These are phyloP conservation scores for Poecilia wingei DNA, from an alignment of 2,797 vertebrate species.

Conservation along the genomic window DNA sequence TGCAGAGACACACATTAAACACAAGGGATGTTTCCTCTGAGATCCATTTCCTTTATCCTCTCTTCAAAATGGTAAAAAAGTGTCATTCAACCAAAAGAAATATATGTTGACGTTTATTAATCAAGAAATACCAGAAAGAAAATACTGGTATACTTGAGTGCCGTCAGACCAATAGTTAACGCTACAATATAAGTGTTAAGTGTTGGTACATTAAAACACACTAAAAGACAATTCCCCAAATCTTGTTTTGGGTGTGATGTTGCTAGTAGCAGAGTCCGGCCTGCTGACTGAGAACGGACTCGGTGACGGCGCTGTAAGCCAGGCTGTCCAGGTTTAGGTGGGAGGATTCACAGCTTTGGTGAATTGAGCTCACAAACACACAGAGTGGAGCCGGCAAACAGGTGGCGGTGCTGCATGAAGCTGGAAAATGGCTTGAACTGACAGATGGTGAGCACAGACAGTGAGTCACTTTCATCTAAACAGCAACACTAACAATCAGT, in stretches of 20 bases:
- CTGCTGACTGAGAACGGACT: conserved; percentile 9
- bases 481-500: conserved; percentile 47
- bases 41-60: neutral
- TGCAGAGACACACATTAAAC: neutral
- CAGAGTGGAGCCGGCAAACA: conserved; percentile 32
- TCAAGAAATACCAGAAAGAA: neutral
- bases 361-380: conserved; percentile 11
- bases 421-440: conserved; percentile 59
- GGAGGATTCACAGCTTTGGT: conserved; percentile 36
- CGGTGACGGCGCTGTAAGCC: conserved; percentile 32
- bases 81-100: neutral
- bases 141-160: neutral
- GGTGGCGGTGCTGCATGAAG: conserved; percentile 33
- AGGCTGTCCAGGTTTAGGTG: conserved; percentile 32
- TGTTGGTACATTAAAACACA: neutral
- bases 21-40: neutral
- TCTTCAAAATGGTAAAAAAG: neutral
- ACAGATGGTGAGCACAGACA: conserved; percentile 54
- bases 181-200: neutral
- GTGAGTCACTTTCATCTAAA: conserved; percentile 60
- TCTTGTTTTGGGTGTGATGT: neutral
- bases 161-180: neutral
- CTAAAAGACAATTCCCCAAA: neutral
- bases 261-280: neutral
- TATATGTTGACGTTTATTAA: neutral